Base-by-base conservation (phyloP, 2,888 invertebrate genomes). In the Meandrusa payeni region DNA sequence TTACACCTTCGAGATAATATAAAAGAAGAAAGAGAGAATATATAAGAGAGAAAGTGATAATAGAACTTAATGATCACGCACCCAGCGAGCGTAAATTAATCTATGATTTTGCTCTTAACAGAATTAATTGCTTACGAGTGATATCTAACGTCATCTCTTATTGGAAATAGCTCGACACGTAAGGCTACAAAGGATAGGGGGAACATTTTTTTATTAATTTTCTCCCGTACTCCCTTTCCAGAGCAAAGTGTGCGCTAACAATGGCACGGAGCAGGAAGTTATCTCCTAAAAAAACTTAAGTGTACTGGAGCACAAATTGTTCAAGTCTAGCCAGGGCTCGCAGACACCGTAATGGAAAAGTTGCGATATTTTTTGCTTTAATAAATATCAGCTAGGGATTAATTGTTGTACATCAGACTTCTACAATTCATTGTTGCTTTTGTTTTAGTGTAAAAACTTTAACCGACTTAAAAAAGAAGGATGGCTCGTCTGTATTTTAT, bases 241-340 rank as follows among this genome's bases (percentile, higher is more conserved):
- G 6, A 32, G 38, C 33, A 44, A 44, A 44, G 44, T 39, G 44
- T 38, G 22, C 27, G 39, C 38, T 44, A 38, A 36, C 39, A 48
- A 55, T 57, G 54, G 52, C 51, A 52, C 48, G 47, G 52, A 51
- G 53, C 54, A 54, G 54, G 47, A 67, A 63, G 57, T 66, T 63
- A 57, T 57, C 54, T 55, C 54, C 59, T 58, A 61, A 62, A 63
- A 42, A 69, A 61, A 55, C 59, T 57, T 33, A 46, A 57, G 58
- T 48, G 46, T 54, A 33, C 44, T 52, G 59, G 51, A 60, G 55
- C 61, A 59, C 67, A 58, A 56, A 54, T 55, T 49, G 48, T 52
- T 60, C 52, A 45, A 50, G 65, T 55, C 46, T 41, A 47, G 43
- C 56, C 48, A 42, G 58, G 46, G 57, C 27, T 38, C 44, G 38